Base-by-base conservation (phyloP, 2,113 vertebrate genomes). In the Phodopus roborovskii region DNA sequence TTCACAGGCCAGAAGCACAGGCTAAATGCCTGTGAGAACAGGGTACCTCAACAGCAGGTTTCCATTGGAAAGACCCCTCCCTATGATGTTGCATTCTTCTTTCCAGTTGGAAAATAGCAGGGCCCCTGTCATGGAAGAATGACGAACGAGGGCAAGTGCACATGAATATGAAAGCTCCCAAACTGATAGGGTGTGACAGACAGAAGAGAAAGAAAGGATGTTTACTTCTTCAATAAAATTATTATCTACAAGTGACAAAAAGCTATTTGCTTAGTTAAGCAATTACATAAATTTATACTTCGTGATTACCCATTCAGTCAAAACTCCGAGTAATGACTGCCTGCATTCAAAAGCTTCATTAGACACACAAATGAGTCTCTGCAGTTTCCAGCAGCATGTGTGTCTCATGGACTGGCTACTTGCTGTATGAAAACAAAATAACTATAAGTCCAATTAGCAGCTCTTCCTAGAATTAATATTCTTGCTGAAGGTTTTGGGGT, bases 401-500 rank as follows among this genome's bases (percentile, higher is more conserved):
- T 58, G 86, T 96, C 71, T 88, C 48, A 83, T 2, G 30, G 53
- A 73, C 24, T 71, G n/a, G 58, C 36, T 86, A 95, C 71, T 1
- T 2, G 96, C 73, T 71, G 20, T 17, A 17, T 64, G 24, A 94
- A 97, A 94, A 48, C 42, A 94, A n/a, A 39, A 15, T 95, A 87
- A 92, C 91, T 74, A 64, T 22, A 93, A 96, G 97, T 22, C 12
- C 89, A 94, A 97, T 93, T 70, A 92, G 36, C 74, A 39, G 28
- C 53, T 94, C 96, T 77, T 85, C 75, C 81, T 93, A 48, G 88
- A n/a, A 90, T 79, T 13, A 66, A n/a, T n/a, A 42, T 15, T 56
- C 96, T 91, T 83, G 50, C 90, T 19, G 60, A 92, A 30, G 91
- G 58, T 33, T 62, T 71, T 96, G 68, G 56, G 86, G 50, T 83